Percentiles rank a stretch among this genome's conserved stretches.
Conservation (phyloP, 2,888 invertebrate genomes). For the Globia sparganii region DNA sequence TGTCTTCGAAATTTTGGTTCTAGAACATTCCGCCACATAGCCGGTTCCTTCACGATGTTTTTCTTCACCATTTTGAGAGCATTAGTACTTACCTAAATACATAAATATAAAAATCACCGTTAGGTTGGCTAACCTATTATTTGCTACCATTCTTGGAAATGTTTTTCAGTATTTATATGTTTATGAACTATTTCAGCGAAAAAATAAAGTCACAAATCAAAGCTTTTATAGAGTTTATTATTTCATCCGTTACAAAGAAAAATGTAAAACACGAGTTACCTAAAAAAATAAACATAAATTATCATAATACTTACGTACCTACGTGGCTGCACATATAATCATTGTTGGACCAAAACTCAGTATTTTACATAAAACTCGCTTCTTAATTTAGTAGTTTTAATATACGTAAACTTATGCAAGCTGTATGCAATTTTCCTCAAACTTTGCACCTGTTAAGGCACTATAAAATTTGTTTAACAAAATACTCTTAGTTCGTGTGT, state of each 20-base stretch:
- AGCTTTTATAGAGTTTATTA: too few relatives aligned
- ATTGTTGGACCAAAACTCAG: constrained; percentile 54
- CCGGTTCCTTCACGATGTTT: background rate
- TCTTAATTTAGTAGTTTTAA: constrained; percentile 79
- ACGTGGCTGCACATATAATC: constrained; percentile 26
- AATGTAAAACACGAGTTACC: background rate
- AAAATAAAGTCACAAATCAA: background rate
- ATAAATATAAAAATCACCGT: background rate
- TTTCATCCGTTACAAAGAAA: background rate
- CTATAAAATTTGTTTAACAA: constrained; percentile 78
- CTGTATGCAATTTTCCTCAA: constrained; percentile 77
- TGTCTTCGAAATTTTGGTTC: background rate
- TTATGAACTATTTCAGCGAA: background rate
- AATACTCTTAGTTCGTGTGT: constrained; percentile 71
- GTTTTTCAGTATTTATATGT: background rate
- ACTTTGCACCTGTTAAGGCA: constrained; percentile 77
- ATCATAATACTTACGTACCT: constrained; percentile 7
- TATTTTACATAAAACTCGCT: constrained; percentile 61
- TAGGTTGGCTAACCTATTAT: too few relatives aligned
- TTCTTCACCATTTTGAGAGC: background rate
- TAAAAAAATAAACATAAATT: background rate
- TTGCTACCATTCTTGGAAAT: background rate
- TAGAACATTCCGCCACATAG: background rate
- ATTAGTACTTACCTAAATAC: background rate
- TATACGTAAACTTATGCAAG: constrained; percentile 73